These are phyloP conservation scores for Carduelis carduelis DNA, from an alignment of 2,797 vertebrate genomes.

Conservation along the genomic window DNA sequence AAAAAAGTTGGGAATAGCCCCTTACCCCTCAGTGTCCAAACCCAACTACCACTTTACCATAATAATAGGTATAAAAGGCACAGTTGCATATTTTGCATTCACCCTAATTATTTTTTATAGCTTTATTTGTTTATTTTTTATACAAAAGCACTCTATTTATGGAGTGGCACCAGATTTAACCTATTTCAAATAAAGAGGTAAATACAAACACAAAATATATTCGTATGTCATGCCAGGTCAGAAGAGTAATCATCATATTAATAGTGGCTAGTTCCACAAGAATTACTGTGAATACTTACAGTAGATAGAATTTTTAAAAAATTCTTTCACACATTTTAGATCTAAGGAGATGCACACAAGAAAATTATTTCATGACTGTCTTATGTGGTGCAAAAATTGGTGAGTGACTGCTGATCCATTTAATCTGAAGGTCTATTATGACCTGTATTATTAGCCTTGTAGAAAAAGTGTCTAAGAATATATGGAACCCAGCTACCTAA, in stretches of 20 bases:
- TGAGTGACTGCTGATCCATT: constrained; percentile 67
- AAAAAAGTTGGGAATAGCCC: constrained; percentile 83
- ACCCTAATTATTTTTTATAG: constrained; percentile 80
- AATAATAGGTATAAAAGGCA: constrained; percentile 99
- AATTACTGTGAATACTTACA: constrained; percentile 77
- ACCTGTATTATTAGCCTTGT: constrained; percentile 70
- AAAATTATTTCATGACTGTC: constrained; percentile 67
- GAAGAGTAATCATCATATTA: constrained; percentile 78
- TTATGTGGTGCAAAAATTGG: constrained; percentile 66
- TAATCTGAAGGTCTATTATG: constrained; percentile 58
- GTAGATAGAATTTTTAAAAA: constrained; percentile 61
- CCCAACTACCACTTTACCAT: constrained; percentile 88
- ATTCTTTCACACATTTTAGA: constrained; percentile 72
- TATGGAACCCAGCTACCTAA: constrained; percentile 84
- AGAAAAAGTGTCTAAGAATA: constrained; percentile 75
- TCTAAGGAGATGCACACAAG: constrained; percentile 72
- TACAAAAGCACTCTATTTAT: constrained; percentile 95
- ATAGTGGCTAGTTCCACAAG: constrained; percentile 78
- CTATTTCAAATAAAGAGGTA: constrained; percentile 79
- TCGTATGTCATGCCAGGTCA: constrained; percentile 81
- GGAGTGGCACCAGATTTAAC: constrained; percentile 90
- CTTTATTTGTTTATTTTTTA: constrained; percentile 74
- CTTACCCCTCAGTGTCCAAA: constrained; percentile 81
- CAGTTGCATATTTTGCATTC: constrained; percentile 99
- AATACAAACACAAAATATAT: constrained; percentile 80